These are phyloP conservation scores for Tipula helvola DNA, from an alignment of 2,888 invertebrate genomes.

Conservation along the genomic window DNA sequence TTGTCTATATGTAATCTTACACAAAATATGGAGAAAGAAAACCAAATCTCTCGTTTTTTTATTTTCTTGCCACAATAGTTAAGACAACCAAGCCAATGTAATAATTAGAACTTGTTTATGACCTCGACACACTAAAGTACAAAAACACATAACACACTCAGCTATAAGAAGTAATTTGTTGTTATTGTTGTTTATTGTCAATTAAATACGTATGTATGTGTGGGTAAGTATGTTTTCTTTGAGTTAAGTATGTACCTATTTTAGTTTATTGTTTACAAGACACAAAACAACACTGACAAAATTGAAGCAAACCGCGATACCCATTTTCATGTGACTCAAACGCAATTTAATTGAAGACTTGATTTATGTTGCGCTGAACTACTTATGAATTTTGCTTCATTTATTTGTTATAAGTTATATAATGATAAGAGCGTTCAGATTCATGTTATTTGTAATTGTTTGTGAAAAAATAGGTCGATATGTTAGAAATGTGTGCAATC, in stretches of 20 bases:
- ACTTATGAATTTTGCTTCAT: background rate
- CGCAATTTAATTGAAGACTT: background rate
- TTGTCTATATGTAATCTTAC: background rate
- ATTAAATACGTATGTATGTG: background rate
- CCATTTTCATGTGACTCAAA: background rate
- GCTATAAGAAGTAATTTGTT: background rate
- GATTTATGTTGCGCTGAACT: background rate
- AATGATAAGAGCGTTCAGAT: too few species aligned
- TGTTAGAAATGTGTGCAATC: too few species aligned
- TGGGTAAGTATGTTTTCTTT: background rate
- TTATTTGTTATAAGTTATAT: too few species aligned
- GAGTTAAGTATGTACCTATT: background rate
- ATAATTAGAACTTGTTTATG: conserved; percentile 4
- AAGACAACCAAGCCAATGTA: background rate
- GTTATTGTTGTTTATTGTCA: background rate
- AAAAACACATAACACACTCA: background rate
- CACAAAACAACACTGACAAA: background rate
- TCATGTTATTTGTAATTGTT: too few species aligned
- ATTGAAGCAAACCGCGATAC: background rate
- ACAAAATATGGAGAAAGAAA: background rate
- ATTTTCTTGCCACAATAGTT: background rate
- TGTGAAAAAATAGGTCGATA: too few species aligned
- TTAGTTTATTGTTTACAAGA: background rate
- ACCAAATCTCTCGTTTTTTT: background rate
- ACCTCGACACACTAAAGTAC: background rate